Evolutionary conservation across 2,113 vertebrate species (phyloP), one percentile per base, ranked within the genome.

Genomic region (Malurus elegans): DNA sequence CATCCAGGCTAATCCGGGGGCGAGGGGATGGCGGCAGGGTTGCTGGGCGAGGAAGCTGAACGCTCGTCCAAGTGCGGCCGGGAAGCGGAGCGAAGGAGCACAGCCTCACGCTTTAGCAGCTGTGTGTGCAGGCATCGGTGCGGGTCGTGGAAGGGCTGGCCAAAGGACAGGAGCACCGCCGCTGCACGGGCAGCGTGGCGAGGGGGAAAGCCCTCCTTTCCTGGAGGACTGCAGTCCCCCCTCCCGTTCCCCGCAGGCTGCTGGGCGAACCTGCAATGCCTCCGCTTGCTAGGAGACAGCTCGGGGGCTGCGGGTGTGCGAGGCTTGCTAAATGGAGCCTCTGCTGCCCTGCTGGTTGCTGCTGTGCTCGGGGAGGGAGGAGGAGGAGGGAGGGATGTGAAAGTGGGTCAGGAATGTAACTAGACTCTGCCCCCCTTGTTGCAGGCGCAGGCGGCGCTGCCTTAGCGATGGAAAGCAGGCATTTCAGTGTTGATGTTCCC

Each of bases 341-440:
- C 85, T 24, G 81, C 93, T 91, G 95, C 93, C 94, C 92, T 74
- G 91, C 88, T 76, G 90, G 79, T 66, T 76, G 93, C 92, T 75
- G 34, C 92, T 95, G 62, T 15, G 85, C 88, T 93, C 66, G 12
- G 79, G 40, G 54, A 94, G 80, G 88, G 94, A 90, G 92, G 91
- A 92, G 96, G 94, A 96, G 97, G 95, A 96, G 97, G 97, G 95
- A 97, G 96, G 93, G 96, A 97, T 96, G 97, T 86, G 97, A 97
- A 98, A 98, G 98, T 98, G 98, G 98, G 98, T 98, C 98, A 98
- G 98, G 98, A 98, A 98, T 98, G 98, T 98, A 98, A 98, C 97
- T 95, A 98, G 97, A 98, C 95, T 97, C 98, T 98, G 96, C 96
- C 97, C 94, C 93, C 94, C 96, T 88, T 93, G 86, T 89, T 89